These are phyloP conservation scores for Discoglossus pictus DNA, from an alignment of 2,797 vertebrate genomes.

Conservation along the genomic window DNA sequence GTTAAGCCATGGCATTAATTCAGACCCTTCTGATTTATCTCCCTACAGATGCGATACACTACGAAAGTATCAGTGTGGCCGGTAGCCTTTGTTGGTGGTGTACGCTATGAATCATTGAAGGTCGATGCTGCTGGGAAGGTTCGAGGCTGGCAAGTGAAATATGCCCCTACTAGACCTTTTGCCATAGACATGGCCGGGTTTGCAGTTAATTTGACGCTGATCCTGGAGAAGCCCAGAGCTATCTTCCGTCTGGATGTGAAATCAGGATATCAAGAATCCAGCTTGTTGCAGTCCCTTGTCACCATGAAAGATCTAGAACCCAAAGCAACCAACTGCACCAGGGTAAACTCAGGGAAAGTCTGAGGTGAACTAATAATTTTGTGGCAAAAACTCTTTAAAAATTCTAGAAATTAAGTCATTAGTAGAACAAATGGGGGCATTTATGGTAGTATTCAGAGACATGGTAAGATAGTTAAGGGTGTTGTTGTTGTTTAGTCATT, in stretches of 20 bases:
- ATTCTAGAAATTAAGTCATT: too few relatives aligned
- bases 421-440: too few relatives aligned
- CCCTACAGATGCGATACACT: slow-evolving; percentile 83
- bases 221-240: too few relatives aligned
- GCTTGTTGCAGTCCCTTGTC: slow-evolving; percentile 80
- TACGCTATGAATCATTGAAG: slow-evolving; percentile 84
- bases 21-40: too few relatives aligned
- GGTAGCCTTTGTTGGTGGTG: slow-evolving; percentile 86
- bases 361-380: too few relatives aligned
- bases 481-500: too few relatives aligned
- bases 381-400: too few relatives aligned
- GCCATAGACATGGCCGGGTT: too few relatives aligned
- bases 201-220: slow-evolving; percentile 84
- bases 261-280: slow-evolving; percentile 87
- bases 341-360: too few relatives aligned
- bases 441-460: too few relatives aligned
- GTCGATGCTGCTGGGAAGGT: slow-evolving; percentile 82
- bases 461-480: too few relatives aligned
- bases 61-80: slow-evolving; percentile 86
- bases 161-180: slow-evolving; percentile 88
- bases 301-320: slow-evolving; percentile 87
- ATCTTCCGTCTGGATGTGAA: slow-evolving; percentile 80
- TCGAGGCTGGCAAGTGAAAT: slow-evolving; percentile 82
- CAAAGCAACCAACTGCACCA: slow-evolving; percentile 83
- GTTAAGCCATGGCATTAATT: too few relatives aligned